A percentile compares a stretch with the other conserved stretches of the same genome.
phyloP scores from a whole-genome alignment of 1,140 invertebrate genomes.

The Cydia fagiglandana region DNA sequence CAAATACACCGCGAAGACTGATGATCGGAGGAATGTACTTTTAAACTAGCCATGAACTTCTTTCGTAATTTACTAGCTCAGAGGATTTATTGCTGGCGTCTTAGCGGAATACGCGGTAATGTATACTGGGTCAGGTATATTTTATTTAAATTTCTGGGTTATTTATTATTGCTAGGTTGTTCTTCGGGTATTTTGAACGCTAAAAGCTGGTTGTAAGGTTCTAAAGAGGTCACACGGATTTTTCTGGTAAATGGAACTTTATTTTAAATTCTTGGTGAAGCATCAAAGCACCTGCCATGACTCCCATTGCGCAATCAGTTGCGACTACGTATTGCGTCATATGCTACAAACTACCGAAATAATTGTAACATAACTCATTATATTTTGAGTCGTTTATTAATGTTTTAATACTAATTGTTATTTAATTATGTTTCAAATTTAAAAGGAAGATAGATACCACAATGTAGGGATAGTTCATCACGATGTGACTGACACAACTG shows the following conservation, averaged over 20 bases:
- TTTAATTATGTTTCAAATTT: too few species aligned
- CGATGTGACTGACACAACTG: too few species aligned
- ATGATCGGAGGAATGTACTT: conserved; percentile 48
- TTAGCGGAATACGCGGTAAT: conserved; percentile 13
- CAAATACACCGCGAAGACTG: conserved; percentile 67
- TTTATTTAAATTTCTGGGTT: conserved; percentile 11
- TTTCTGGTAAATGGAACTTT: not conserved
- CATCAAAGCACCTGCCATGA: not conserved
- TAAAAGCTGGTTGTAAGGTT: not conserved
- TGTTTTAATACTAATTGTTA: too few species aligned
- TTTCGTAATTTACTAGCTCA: conserved; percentile 21
- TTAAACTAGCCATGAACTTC: conserved; percentile 35
- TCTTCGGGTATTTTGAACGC: not conserved
- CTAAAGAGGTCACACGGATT: not conserved
- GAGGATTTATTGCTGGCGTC: conserved; percentile 11
- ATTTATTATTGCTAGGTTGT: not conserved
- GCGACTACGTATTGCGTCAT: too few species aligned
- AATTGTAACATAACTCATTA: too few species aligned
- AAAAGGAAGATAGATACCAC: too few species aligned
- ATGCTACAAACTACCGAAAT: too few species aligned
- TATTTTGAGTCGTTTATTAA: too few species aligned
- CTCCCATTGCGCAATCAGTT: not conserved
- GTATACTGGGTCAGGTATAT: not conserved
- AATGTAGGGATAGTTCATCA: too few species aligned
- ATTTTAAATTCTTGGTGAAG: not conserved